phyloP scores from a whole-genome alignment of 2,888 invertebrate genomes.

The Lycaena phlaeas region DNA sequence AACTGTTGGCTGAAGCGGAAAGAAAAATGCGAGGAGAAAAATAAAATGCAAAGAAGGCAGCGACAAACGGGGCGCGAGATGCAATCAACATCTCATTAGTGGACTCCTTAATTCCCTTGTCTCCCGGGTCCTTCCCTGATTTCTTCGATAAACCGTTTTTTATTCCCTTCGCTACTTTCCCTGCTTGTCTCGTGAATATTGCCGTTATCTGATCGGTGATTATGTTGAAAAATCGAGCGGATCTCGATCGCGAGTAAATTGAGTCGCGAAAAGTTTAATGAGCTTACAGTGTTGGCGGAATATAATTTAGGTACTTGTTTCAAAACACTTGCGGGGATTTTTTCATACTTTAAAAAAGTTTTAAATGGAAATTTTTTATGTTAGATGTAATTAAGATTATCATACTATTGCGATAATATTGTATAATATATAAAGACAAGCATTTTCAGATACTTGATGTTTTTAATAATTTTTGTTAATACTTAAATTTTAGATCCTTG shows the following conservation, averaged over 20 bases:
- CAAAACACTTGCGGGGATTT: conserved; percentile 18
- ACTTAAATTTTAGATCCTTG: no score
- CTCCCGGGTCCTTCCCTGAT: conserved; percentile 39
- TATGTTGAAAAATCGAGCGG: conserved; percentile 49
- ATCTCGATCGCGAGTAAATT: conserved; percentile 42
- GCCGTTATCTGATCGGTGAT: conserved; percentile 43
- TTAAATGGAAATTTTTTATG: neutral
- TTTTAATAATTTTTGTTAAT: no score
- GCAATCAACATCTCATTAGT: conserved; percentile 71
- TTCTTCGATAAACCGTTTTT: conserved; percentile 60
- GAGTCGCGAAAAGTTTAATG: conserved; percentile 45
- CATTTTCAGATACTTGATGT: no score
- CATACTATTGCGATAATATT: no score
- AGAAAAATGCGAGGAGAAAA: conserved; percentile 26
- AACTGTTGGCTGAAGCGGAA: conserved; percentile 31
- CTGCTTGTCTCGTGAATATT: conserved; percentile 43
- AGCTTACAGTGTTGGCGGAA: conserved; percentile 30
- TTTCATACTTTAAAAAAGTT: neutral
- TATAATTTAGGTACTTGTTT: conserved; percentile 27
- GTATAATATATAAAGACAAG: no score
- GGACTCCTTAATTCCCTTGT: conserved; percentile 56
- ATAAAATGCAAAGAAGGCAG: conserved; percentile 36
- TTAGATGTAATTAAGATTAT: neutral
- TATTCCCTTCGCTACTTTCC: conserved; percentile 31
- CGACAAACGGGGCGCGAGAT: conserved; percentile 51